Evolutionary conservation across 2,797 vertebrate species (phyloP).

Genomic region (Lateolabrax maculatus): DNA sequence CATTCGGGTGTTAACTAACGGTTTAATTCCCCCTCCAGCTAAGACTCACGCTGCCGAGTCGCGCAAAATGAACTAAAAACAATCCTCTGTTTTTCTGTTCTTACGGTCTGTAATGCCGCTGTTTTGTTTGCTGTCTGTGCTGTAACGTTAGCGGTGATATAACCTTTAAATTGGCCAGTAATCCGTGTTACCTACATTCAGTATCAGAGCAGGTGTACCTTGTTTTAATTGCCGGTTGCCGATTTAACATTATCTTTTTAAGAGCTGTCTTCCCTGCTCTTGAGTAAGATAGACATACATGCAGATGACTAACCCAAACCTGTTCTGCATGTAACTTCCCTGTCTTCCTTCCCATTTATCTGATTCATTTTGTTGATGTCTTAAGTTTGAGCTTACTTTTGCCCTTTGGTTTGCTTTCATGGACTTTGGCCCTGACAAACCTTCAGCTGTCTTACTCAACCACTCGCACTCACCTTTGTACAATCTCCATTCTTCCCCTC

Average conservation of each 20-base stretch:
- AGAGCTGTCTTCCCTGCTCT: fast-evolving
- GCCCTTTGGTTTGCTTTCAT: not conserved
- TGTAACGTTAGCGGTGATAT: not conserved
- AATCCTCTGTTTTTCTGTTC: fast-evolving
- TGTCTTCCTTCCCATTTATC: fast-evolving
- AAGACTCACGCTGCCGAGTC: not conserved
- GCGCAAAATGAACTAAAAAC: too few relatives aligned
- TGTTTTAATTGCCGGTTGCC: too few relatives aligned
- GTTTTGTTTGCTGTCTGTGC: not conserved
- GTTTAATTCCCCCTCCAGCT: fast-evolving
- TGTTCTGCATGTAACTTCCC: not conserved
- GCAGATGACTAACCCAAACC: not conserved
- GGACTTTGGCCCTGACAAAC: not conserved
- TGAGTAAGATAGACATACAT: not conserved
- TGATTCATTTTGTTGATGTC: not conserved
- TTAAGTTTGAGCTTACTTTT: not conserved
- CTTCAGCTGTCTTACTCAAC: not conserved
- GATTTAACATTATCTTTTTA: not conserved
- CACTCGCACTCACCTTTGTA: fast-evolving
- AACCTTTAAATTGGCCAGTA: not conserved
- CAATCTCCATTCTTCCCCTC: fast-evolving
- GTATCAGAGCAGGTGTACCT: too few relatives aligned
- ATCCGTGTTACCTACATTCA: too few relatives aligned
- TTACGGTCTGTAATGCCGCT: not conserved
- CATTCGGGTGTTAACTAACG: fast-evolving